Conservation (phyloP, 2,113 vertebrate species). For the Merops nubicus region DNA sequence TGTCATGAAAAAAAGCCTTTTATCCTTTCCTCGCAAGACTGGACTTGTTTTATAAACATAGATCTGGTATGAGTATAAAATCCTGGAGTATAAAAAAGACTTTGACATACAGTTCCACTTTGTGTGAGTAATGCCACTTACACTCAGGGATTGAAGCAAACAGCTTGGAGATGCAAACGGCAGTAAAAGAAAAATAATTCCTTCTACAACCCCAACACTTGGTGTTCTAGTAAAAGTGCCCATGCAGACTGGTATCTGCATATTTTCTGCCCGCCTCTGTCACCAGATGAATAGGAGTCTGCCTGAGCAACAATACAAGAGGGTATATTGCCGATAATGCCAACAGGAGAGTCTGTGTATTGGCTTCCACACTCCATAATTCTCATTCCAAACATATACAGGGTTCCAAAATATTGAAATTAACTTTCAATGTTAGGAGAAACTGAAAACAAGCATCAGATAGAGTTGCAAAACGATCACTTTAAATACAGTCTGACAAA, state of each 20-base stretch:
- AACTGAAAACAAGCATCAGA: accelerated
- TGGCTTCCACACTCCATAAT: background rate
- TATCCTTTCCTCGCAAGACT: background rate
- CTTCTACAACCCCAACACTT: background rate
- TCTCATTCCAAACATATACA: background rate
- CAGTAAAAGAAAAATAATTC: background rate
- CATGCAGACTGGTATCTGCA: background rate
- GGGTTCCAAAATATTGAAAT: accelerated
- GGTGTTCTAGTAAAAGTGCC: background rate
- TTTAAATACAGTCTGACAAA: background rate
- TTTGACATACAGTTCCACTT: background rate
- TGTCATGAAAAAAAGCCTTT: background rate
- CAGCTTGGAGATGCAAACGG: background rate
- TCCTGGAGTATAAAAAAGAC: background rate
- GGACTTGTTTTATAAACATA: background rate
- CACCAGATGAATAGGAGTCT: background rate
- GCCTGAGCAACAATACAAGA: background rate
- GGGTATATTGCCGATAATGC: background rate
- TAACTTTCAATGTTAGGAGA: background rate
- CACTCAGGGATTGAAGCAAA: background rate
- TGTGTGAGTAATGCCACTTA: background rate
- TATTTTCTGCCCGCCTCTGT: background rate
- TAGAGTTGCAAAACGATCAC: background rate
- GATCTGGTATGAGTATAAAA: background rate
- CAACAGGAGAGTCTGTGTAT: background rate